phyloP scores from a whole-genome alignment of 2,797 vertebrate genomes.

The Xenentodon cancila region DNA sequence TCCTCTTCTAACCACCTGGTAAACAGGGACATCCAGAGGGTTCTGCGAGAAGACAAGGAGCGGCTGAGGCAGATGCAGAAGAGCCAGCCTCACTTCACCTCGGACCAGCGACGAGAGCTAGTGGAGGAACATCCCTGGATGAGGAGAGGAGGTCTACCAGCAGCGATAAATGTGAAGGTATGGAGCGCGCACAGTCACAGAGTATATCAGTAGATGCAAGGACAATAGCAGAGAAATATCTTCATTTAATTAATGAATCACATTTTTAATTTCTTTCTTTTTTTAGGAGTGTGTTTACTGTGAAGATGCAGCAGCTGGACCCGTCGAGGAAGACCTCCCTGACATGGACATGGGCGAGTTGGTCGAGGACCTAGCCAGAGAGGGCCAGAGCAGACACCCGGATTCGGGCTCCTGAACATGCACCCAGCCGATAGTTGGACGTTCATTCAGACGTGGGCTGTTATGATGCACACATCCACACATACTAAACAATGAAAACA shows the following conservation, averaged over 20 bases:
- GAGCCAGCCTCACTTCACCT: slow-evolving; percentile 90
- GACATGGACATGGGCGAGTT: slow-evolving; percentile 84
- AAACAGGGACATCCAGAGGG: slow-evolving; percentile 84
- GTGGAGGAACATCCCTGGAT: slow-evolving; percentile 92
- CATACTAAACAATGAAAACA: slow-evolving; percentile 7
- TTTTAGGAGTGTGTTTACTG: slow-evolving; percentile 82
- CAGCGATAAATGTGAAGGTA: slow-evolving; percentile 86
- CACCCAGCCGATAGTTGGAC: slow-evolving; percentile 21
- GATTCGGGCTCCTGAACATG: slow-evolving; percentile 58
- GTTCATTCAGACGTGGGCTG: slow-evolving; percentile 17
- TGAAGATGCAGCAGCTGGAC: slow-evolving; percentile 67
- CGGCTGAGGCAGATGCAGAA: slow-evolving; percentile 89
- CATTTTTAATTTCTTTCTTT: slow-evolving; percentile 20
- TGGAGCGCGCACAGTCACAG: slow-evolving; percentile 4
- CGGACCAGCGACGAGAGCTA: slow-evolving; percentile 89
- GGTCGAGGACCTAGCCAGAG: slow-evolving; percentile 74
- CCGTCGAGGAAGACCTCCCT: slow-evolving; percentile 80
- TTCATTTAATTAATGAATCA: neutral
- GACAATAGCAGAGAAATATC: neutral
- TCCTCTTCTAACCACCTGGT: neutral
- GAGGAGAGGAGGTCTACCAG: slow-evolving; percentile 86
- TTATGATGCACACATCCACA: slow-evolving; percentile 8
- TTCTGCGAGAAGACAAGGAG: slow-evolving; percentile 90
- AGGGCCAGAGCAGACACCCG: slow-evolving; percentile 50
- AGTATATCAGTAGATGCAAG: neutral